Base-by-base conservation (phyloP, 2,797 vertebrate species). In the Crypturellus tataupa region DNA sequence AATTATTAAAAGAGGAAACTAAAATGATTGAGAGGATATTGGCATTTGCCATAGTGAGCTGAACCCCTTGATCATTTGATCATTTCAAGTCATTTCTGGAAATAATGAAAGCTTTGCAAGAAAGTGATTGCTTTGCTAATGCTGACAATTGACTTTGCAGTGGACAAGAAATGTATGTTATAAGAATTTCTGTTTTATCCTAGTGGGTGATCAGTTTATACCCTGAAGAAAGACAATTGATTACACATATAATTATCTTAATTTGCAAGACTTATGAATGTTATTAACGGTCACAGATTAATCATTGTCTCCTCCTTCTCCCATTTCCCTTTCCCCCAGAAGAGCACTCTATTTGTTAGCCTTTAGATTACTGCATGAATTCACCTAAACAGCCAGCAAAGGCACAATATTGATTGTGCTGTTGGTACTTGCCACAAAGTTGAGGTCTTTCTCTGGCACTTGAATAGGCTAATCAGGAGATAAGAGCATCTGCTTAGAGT, bases 71-170 rank as follows among this genome's bases (percentile, higher is more conserved):
- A 49, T 78, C 47, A 33, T 79, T 80, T 71, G 68, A 68, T 94
- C 40, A 81, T 94, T 96, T 87, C 60, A 78, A 68, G 94, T 67
- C 85, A 68, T 81, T 29, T 88, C 78, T 94, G 49, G 40, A 91
- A 93, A n/a, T 90, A 92, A 89, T 84, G 56, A 94, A 80, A 87
- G 27, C 68, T 90, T 93, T 67, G 63, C 2, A 1, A 70, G 67
- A 91, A 92, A 87, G 81, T 84, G 27, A 92, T 94, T 89, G 73
- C 64, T 94, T 73, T 86, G 44, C 60, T 95, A 96, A 94, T 92
- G 35, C 60, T 71, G 89, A 89, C 64, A 62, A 95, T 68, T 70
- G 71, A 76, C 75, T 93, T 91, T 58, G 86, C 42, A 89, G 64
- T 70, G 68, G 85, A 84, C 80, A 77, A 91, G 90, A 93, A 95